Percentiles rank a stretch among this genome's conserved stretches.
phyloP scores from a whole-genome alignment of 2,113 vertebrate species.

The Gulo gulo region DNA sequence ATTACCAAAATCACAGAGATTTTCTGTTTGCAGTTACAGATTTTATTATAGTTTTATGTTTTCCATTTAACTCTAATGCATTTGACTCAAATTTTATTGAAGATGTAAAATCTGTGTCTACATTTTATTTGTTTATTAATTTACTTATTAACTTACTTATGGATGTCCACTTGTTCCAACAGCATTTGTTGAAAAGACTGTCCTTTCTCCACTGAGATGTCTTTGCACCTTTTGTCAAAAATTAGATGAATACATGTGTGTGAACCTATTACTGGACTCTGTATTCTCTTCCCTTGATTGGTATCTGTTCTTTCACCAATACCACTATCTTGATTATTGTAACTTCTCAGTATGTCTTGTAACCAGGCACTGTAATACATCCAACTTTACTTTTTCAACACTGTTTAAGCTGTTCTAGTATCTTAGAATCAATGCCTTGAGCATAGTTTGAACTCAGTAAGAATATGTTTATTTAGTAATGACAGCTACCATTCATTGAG shows the following conservation, averaged over 20 bases:
- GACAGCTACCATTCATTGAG: not conserved
- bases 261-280: not conserved
- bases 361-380: not conserved
- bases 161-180: not conserved
- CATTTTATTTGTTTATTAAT: not conserved
- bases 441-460: not conserved
- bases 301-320: not conserved
- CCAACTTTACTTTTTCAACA: not conserved
- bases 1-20: not conserved
- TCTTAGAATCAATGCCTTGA: not conserved
- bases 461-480: not conserved
- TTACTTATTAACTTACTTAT: not conserved
- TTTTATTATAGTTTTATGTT: not conserved
- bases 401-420: not conserved
- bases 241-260: not conserved
- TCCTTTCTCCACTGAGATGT: not conserved
- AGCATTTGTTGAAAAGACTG: not conserved
- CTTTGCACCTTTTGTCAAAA: not conserved
- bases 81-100: not conserved
- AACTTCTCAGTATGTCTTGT: not conserved
- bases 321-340: not conserved
- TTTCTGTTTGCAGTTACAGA: not conserved
- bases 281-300: not conserved
- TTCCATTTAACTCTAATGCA: not conserved
- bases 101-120: not conserved